A percentile compares a stretch with the other conserved stretches of the same genome.
These are phyloP conservation scores for Neomonachus schauinslandi DNA, from an alignment of 2,113 vertebrate species.

Conservation along the genomic window DNA sequence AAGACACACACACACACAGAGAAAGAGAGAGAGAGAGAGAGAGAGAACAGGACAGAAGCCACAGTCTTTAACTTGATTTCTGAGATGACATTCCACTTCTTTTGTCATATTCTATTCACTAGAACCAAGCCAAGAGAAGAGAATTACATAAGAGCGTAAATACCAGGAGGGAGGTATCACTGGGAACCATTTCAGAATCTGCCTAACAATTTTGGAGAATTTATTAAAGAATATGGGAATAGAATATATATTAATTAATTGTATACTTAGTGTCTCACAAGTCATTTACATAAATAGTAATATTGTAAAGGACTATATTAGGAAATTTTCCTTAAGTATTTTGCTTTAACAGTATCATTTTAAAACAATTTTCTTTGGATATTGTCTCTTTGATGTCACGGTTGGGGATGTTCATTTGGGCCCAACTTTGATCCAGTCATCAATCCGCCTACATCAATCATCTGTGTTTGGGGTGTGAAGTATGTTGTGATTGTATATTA, in stretches of 20 bases:
- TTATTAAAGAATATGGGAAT: background rate
- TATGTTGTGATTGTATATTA: background rate
- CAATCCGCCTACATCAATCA: background rate
- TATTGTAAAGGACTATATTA: background rate
- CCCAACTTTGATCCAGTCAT: background rate
- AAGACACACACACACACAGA: background rate
- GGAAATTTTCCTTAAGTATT: background rate
- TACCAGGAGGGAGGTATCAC: background rate
- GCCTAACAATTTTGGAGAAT: background rate
- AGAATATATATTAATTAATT: background rate
- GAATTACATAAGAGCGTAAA: background rate
- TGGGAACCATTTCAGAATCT: background rate
- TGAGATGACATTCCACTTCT: background rate
- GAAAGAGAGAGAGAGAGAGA: accelerated
- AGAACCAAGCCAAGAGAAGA: background rate
- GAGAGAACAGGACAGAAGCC: background rate
- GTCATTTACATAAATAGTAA: background rate
- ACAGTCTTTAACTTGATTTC: background rate
- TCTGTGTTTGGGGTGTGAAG: background rate
- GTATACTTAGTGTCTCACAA: background rate
- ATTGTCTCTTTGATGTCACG: background rate
- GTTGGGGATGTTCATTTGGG: background rate
- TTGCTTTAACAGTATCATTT: background rate
- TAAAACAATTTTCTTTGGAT: background rate
- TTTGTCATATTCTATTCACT: background rate